Conservation (phyloP, 2,113 vertebrate genomes). For the Oreochromis niloticus region DNA sequence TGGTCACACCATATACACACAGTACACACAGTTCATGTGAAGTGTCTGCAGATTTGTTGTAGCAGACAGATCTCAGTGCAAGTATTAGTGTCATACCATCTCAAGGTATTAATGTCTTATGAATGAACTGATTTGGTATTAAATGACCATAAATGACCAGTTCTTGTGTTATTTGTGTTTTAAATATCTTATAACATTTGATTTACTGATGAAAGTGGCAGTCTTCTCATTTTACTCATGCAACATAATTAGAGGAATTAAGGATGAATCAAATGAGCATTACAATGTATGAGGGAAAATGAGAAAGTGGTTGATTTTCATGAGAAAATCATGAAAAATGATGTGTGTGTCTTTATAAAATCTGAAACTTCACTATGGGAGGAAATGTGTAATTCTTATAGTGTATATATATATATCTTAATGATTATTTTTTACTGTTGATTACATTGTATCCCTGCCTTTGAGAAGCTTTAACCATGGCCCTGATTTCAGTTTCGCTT, state of each 20-base stretch:
- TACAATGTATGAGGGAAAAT: not conserved
- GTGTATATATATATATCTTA: not conserved
- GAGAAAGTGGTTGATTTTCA: not conserved
- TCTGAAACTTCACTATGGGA: not conserved
- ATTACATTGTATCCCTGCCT: not conserved
- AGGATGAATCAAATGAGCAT: not conserved
- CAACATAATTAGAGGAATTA: not conserved
- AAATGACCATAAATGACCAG: not conserved
- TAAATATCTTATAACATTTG: not conserved
- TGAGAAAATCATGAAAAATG: not conserved
- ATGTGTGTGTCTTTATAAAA: not conserved
- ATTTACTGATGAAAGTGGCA: not conserved
- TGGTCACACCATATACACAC: conserved; percentile 25
- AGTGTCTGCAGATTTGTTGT: conserved; percentile 28
- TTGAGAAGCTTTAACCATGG: not conserved
- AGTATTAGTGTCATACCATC: not conserved
- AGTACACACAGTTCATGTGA: not conserved
- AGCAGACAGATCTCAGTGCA: not conserved
- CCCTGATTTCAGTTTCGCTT: not conserved
- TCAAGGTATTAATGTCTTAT: not conserved
- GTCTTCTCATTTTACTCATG: not conserved
- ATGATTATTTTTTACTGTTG: not conserved
- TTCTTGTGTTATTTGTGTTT: not conserved
- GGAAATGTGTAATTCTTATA: not conserved
- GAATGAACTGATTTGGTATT: not conserved